Percentiles rank a stretch among this genome's conserved stretches.
These are phyloP conservation scores for Laupala kohalensis DNA, from an alignment of 1,140 invertebrate species.

Conservation along the genomic window DNA sequence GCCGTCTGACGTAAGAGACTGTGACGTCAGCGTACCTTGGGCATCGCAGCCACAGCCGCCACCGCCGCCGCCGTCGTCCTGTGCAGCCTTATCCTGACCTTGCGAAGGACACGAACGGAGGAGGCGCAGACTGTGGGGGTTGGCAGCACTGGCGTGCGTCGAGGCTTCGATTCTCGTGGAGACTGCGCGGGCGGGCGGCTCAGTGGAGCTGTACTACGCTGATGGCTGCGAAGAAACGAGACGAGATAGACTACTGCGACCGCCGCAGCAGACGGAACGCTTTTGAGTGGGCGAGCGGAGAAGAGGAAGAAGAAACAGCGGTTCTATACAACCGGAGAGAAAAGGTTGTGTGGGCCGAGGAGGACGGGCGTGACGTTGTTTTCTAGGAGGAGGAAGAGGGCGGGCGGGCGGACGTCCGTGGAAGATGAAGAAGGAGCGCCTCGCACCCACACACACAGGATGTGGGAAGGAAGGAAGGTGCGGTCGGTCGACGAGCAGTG, in stretches of 20 bases:
- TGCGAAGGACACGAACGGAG: neutral
- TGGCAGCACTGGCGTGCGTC: neutral
- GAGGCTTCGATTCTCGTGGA: neutral
- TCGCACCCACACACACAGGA: neutral
- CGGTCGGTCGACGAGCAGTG: too few species aligned
- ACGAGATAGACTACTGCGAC: neutral
- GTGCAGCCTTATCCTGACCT: neutral
- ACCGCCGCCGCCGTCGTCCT: too few species aligned
- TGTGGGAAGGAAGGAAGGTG: too few species aligned
- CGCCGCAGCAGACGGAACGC: neutral
- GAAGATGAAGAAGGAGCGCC: neutral
- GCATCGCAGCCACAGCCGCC: too few species aligned
- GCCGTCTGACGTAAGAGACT: too few species aligned
- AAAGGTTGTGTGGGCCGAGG: too few species aligned
- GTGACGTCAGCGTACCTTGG: too few species aligned
- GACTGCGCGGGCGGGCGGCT: too few species aligned
- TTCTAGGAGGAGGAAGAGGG: neutral
- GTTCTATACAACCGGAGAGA: too few species aligned
- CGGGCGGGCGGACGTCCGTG: too few species aligned
- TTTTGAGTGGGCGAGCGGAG: too few species aligned
- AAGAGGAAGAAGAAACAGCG: neutral
- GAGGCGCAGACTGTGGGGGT: neutral
- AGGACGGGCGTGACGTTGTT: neutral
- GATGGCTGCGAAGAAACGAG: neutral
- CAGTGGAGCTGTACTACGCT: neutral